Base-by-base conservation (phyloP, 1,140 invertebrate species). In the Pseudomyrmex gracilis region DNA sequence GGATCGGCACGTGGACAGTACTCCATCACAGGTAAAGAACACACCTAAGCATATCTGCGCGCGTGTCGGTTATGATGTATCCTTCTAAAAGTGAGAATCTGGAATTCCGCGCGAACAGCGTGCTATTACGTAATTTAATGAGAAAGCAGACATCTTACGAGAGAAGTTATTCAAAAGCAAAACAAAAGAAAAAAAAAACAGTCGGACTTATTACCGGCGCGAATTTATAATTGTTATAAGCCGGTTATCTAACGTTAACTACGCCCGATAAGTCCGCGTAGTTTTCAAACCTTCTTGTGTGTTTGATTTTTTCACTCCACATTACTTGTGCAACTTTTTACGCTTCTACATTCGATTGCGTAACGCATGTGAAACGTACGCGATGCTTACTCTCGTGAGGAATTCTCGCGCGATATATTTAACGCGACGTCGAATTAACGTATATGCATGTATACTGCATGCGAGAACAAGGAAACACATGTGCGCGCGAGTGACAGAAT, bases 211-310 rank as follows among this genome's bases (percentile, higher is more conserved):
- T 77, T 53, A 66, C 53, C 76, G 64, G 68, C 17, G 20, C 76
- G 53, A 70, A 58, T 70, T 68, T 47, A 20, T 70, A 78, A 78
- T 78, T 78, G 74, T 68, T 78, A 77, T 17, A 51, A 34, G 34
- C 64, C 9, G 49, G 8, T 78, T 78, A 57, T 20, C 24, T 66
- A 70, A 70, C 63, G 15, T 43, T 34, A 17, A 67, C 24, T 34
- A 24, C 9, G 43, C 2, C 5, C 20, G 64, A 57, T 49, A 34
- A 67, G 34, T 45, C 12, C 13, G 7, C 24, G 22, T 15, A 24
- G 24, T 67, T 43, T 10, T n/a, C 60, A 74, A 15, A 13, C 49
- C 13, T n/a, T n/a, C n/a, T n/a, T 20, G 20, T 22, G 43, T 57
- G 57, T 58, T 70, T 22, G 20, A 12, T 12, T 55, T 55, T 55